Percentiles rank a stretch among this genome's conserved stretches.
Evolutionary conservation across 2,113 vertebrate genomes (phyloP).

Genomic region (Cromileptes altivelis): DNA sequence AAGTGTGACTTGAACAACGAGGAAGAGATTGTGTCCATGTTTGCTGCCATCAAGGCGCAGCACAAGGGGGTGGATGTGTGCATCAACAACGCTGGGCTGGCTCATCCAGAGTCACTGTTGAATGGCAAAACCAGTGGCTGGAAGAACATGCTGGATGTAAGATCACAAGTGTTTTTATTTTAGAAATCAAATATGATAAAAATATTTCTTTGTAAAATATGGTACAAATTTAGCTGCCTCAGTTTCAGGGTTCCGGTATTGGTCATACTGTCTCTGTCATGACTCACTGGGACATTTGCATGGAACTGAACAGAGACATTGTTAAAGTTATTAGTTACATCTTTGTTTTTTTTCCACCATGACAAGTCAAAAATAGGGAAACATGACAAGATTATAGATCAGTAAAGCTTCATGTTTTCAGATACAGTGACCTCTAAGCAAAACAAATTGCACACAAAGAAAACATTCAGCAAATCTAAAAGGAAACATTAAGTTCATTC

Average conservation of each 20-base stretch:
- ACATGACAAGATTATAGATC: background rate
- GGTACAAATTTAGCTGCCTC: background rate
- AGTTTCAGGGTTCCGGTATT: background rate
- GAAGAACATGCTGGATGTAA: slow-evolving; percentile 92
- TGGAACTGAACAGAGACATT: too few relatives aligned
- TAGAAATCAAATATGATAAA: background rate
- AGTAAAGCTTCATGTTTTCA: too few relatives aligned
- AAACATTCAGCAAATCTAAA: background rate
- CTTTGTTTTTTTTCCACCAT: background rate
- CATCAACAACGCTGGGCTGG: slow-evolving; percentile 93
- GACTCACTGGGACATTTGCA: background rate
- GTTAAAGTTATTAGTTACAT: too few relatives aligned
- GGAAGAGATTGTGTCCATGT: slow-evolving; percentile 93
- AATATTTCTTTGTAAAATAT: background rate
- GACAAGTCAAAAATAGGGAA: background rate
- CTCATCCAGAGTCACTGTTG: slow-evolving; percentile 86
- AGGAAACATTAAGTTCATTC: background rate
- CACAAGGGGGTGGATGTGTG: slow-evolving; percentile 91
- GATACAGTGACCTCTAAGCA: background rate
- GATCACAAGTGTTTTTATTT: slow-evolving; percentile 21
- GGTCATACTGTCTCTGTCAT: background rate
- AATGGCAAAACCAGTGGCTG: slow-evolving; percentile 88
- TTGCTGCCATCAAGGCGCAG: slow-evolving; percentile 87
- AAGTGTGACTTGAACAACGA: slow-evolving; percentile 90
- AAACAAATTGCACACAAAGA: background rate